These are phyloP conservation scores for Meda fulgida DNA, from an alignment of 2,797 vertebrate species.

Conservation along the genomic window DNA sequence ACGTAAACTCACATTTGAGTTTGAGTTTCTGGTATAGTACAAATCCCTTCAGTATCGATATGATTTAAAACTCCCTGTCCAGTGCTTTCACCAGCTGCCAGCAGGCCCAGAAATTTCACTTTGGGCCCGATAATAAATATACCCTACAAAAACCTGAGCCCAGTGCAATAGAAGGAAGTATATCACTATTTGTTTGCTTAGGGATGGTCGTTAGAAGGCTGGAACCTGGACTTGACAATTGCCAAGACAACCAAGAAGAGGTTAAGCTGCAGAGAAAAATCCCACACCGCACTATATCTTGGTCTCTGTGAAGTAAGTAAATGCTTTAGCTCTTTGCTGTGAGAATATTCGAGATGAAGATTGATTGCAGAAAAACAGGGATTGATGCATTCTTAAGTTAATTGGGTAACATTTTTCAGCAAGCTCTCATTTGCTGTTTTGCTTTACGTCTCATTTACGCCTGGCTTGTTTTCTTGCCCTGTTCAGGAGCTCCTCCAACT, in stretches of 20 bases:
- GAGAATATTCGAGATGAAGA: conserved; percentile 48
- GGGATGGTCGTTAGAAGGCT: conserved; percentile 47
- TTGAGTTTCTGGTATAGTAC: conserved; percentile 45
- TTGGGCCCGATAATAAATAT: conserved; percentile 42
- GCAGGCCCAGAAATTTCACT: conserved; percentile 38
- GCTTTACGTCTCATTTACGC: conserved; percentile 41
- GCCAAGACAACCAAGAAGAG: conserved; percentile 53
- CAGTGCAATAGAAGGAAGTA: conserved; percentile 36
- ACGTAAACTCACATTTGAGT: conserved; percentile 47
- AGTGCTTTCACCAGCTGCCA: conserved; percentile 50
- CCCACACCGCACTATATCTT: neutral
- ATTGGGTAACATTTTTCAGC: conserved; percentile 45
- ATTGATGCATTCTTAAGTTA: conserved; percentile 41
- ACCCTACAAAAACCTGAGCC: conserved; percentile 34
- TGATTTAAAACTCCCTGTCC: conserved; percentile 58
- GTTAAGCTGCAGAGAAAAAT: conserved; percentile 38
- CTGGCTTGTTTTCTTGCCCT: conserved; percentile 48
- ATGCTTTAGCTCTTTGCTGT: conserved; percentile 8
- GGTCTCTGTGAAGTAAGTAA: conserved; percentile 15
- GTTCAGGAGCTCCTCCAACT: conserved; percentile 53
- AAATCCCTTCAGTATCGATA: conserved; percentile 57
- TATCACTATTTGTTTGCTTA: conserved; percentile 55
- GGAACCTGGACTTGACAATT: conserved; percentile 41
- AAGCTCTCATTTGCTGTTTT: conserved; percentile 32
- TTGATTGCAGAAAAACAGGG: conserved; percentile 54